A percentile compares a stretch with the other conserved stretches of the same genome.
Evolutionary conservation across 2,797 vertebrate genomes (phyloP).

Genomic region (Peromyscus melanophrys): DNA sequence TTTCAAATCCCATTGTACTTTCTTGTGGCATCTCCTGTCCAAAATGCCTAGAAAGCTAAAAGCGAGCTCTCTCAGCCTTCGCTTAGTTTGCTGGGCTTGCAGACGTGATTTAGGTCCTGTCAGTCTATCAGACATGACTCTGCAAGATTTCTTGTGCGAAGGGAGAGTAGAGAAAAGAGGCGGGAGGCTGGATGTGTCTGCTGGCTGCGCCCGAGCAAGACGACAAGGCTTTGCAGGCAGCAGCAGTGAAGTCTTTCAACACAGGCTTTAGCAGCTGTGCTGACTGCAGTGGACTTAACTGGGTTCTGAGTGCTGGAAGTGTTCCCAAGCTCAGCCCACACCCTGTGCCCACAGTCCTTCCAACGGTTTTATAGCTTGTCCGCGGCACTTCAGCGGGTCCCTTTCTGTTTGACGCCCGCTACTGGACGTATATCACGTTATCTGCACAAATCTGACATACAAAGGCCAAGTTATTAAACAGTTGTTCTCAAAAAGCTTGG

Average conservation of each 20-base stretch:
- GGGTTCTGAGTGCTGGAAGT: neutral
- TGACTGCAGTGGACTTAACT: neutral
- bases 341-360: neutral
- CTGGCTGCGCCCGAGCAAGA: neutral
- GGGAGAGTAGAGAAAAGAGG: neutral
- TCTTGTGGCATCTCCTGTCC: neutral
- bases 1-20: neutral
- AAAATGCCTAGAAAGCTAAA: neutral
- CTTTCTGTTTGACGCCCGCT: neutral
- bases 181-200: neutral
- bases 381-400: neutral
- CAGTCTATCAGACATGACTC: neutral
- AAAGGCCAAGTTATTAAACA: conserved; percentile 33
- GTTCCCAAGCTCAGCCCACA: neutral
- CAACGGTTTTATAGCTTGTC: neutral
- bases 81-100: neutral
- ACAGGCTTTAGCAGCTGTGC: neutral
- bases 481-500: neutral
- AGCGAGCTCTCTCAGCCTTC: neutral
- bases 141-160: neutral
- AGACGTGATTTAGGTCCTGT: neutral
- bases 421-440: neutral
- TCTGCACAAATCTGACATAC: neutral
- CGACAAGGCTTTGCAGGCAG: neutral
- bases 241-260: neutral